phyloP scores from a whole-genome alignment of 1,140 invertebrate genomes.

The Acyrthosiphon pisum region DNA sequence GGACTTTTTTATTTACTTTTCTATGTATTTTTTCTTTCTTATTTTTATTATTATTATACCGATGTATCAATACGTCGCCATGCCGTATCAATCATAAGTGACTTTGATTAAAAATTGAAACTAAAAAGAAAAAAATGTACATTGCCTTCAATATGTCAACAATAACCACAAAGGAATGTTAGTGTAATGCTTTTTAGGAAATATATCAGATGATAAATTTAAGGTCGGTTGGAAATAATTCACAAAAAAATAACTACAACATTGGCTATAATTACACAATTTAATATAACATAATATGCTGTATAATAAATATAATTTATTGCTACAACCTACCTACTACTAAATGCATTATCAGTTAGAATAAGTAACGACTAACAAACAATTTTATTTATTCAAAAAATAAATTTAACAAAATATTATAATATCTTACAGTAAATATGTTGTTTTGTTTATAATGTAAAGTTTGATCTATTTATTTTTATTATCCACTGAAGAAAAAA shows the following conservation, averaged over 20 bases:
- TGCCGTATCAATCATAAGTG: constrained; percentile 39
- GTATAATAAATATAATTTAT: too few relatives aligned
- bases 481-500: background rate
- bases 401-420: background rate
- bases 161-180: constrained; percentile 22
- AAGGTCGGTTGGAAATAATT: background rate
- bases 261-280: background rate
- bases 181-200: background rate
- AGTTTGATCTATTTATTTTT: background rate
- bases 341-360: background rate
- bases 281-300: background rate
- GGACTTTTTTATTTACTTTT: background rate
- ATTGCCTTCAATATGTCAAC: constrained; percentile 21
- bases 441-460: too few relatives aligned
- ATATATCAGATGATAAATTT: constrained; percentile 32
- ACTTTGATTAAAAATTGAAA: constrained; percentile 45
- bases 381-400: background rate
- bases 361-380: background rate
- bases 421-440: background rate
- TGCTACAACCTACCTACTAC: too few relatives aligned
- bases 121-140: constrained; percentile 20
- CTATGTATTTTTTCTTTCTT: background rate
- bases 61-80: constrained; percentile 24
- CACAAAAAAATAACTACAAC: background rate
- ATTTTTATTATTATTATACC: background rate